phyloP scores from a whole-genome alignment of 2,888 invertebrate species.

The Acleris emargana region DNA sequence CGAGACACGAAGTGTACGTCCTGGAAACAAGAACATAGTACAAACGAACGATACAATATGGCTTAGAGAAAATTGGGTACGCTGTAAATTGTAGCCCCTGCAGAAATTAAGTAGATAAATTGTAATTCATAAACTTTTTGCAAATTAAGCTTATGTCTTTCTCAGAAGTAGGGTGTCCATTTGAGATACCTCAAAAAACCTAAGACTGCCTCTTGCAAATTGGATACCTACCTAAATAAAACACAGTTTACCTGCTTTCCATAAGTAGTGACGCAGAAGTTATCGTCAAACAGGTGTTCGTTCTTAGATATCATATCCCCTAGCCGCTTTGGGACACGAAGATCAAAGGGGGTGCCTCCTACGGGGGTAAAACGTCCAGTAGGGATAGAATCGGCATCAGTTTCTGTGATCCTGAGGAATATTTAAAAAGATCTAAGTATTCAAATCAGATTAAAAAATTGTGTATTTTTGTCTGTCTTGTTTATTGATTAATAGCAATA shows the following conservation, averaged over 20 bases:
- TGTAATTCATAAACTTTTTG: too few relatives aligned
- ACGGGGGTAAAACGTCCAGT: slow-evolving; percentile 78
- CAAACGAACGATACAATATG: too few relatives aligned
- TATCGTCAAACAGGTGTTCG: slow-evolving; percentile 90
- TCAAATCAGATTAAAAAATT: neutral
- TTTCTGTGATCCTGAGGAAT: slow-evolving; percentile 66
- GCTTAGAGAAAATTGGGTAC: too few relatives aligned
- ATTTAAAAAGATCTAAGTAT: slow-evolving; percentile 13
- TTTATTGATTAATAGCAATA: too few relatives aligned
- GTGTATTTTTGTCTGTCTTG: neutral
- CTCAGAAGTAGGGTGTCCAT: too few relatives aligned
- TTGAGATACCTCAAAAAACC: too few relatives aligned
- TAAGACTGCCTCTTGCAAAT: too few relatives aligned
- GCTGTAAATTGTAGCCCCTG: too few relatives aligned
- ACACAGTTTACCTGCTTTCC: slow-evolving; percentile 54
- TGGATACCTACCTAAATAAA: too few relatives aligned
- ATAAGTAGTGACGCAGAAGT: slow-evolving; percentile 87
- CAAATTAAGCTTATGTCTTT: too few relatives aligned
- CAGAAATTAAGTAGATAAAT: too few relatives aligned
- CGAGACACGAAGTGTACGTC: slow-evolving; percentile 69
- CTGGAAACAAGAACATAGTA: slow-evolving; percentile 46
- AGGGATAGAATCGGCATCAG: slow-evolving; percentile 64
- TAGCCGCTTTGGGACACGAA: slow-evolving; percentile 86
- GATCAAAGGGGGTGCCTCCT: slow-evolving; percentile 88
- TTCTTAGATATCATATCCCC: slow-evolving; percentile 86